Conservation (phyloP, 2,888 invertebrate species). For the Heliconius aoede region DNA sequence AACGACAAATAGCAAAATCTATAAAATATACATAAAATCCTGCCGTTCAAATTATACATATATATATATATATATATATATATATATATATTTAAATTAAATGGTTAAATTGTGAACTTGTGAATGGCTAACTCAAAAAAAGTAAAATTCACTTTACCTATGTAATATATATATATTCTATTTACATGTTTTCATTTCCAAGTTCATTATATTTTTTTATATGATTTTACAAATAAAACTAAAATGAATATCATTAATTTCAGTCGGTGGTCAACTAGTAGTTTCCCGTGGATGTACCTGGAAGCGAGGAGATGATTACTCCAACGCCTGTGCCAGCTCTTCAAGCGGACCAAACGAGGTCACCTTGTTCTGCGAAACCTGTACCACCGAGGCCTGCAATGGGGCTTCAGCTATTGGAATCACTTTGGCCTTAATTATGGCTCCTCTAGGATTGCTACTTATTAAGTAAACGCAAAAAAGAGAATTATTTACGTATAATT, state of each 20-base stretch:
- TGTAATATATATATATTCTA: too few species aligned
- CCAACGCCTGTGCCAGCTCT: conserved; percentile 78
- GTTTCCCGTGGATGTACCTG: conserved; percentile 85
- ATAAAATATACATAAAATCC: too few species aligned
- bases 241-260: conserved; percentile 63
- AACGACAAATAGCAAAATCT: not conserved
- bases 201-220: too few species aligned
- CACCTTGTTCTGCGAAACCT: conserved; percentile 86
- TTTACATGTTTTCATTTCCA: too few species aligned
- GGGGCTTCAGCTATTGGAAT: conserved; percentile 77
- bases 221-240: too few species aligned
- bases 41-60: too few species aligned
- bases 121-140: too few species aligned
- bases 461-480: conserved; percentile 66
- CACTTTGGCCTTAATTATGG: conserved; percentile 71
- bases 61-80: too few species aligned
- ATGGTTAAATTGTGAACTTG: too few species aligned
- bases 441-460: conserved; percentile 69
- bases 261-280: conserved; percentile 80
- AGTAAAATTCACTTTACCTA: too few species aligned
- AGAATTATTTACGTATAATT: conserved; percentile 3
- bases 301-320: conserved; percentile 81
- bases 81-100: too few species aligned
- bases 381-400: conserved; percentile 88
- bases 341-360: conserved; percentile 78